These are phyloP conservation scores for Samia ricini DNA, from an alignment of 1,140 invertebrate genomes.

Conservation along the genomic window DNA sequence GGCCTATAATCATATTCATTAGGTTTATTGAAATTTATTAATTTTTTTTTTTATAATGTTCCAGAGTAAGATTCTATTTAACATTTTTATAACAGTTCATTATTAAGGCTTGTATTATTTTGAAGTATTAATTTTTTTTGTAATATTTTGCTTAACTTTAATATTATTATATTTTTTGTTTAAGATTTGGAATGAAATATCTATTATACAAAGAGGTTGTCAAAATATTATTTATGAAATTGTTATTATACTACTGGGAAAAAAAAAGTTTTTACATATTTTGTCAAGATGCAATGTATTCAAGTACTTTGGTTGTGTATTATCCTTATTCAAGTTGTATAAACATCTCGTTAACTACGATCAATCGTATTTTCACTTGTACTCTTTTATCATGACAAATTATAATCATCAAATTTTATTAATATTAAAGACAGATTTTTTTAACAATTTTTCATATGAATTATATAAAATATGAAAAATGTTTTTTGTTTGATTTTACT, in stretches of 20 bases:
- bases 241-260: background rate
- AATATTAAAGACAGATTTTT: constrained; percentile 70
- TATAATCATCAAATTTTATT: constrained; percentile 53
- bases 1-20: constrained; percentile 63
- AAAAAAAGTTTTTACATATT: background rate
- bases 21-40: constrained; percentile 44
- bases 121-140: constrained; percentile 49
- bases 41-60: constrained; percentile 48
- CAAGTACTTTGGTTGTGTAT: background rate
- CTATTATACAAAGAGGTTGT: background rate
- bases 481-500: constrained; percentile 32
- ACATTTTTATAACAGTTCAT: constrained; percentile 40
- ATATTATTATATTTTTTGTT: constrained; percentile 9
- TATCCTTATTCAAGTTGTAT: background rate
- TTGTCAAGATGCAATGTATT: background rate
- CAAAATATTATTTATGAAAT: background rate
- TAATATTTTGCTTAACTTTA: constrained; percentile 19
- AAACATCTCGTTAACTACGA: constrained; percentile 14
- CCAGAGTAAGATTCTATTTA: constrained; percentile 60
- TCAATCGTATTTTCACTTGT: constrained; percentile 42
- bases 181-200: constrained; percentile 3
- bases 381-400: constrained; percentile 47
- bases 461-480: constrained; percentile 64
- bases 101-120: constrained; percentile 56
- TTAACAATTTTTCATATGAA: constrained; percentile 69